These are phyloP conservation scores for Thereva nobilitata DNA, from an alignment of 2,888 invertebrate species.

Conservation along the genomic window DNA sequence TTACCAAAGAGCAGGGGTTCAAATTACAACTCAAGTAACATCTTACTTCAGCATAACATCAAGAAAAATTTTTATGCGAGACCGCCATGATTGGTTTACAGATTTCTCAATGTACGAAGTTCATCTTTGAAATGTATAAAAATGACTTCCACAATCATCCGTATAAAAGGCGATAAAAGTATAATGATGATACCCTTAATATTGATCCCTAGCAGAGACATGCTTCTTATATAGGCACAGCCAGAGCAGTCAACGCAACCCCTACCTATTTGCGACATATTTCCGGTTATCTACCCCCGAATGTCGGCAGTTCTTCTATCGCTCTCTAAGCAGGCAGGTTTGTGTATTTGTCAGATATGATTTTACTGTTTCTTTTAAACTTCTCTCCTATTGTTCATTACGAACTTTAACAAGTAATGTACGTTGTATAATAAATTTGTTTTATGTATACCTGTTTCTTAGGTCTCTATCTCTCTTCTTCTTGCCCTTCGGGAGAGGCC, in stretches of 20 bases:
- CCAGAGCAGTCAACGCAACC: not conserved
- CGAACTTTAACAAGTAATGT: slow-evolving; percentile 38
- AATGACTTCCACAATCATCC: no score
- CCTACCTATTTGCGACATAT: slow-evolving; percentile 7
- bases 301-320: slow-evolving; percentile 27
- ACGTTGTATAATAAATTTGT: not conserved
- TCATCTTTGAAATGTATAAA: no score
- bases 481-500: no score
- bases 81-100: no score
- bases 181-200: slow-evolving; percentile 13
- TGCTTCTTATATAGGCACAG: not conserved
- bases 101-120: no score
- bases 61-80: no score
- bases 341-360: slow-evolving; percentile 20
- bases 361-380: slow-evolving; percentile 30
- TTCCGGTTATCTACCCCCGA: slow-evolving; percentile 3
- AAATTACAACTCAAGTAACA: not conserved
- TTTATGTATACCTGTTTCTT: slow-evolving; percentile 2
- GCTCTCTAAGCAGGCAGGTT: slow-evolving; percentile 22
- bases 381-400: slow-evolving; percentile 34
- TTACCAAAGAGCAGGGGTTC: not conserved
- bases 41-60: not conserved
- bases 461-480: not conserved
- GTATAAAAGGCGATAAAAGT: slow-evolving; percentile 10
- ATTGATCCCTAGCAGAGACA: no score